Percentiles rank a stretch among this genome's conserved stretches.
Conservation (phyloP, 1,140 invertebrate genomes). For the Philaenus spumarius region DNA sequence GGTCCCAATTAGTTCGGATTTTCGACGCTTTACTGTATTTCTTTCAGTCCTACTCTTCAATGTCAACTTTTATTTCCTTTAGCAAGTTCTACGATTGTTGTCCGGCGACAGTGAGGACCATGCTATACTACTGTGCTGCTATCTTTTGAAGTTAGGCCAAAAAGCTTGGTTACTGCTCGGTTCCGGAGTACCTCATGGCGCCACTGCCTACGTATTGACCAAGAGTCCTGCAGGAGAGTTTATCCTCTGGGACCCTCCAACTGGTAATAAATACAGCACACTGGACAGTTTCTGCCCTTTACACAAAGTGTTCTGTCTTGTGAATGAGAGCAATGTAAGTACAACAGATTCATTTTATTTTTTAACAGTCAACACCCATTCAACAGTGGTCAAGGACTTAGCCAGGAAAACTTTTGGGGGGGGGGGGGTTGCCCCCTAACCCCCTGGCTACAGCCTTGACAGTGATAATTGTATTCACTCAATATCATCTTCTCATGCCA, state of each 20-base stretch:
- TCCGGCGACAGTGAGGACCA: constrained; percentile 75
- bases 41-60: no score
- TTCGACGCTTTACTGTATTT: no score
- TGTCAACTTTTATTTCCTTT: constrained; percentile 30
- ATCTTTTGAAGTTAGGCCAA: constrained; percentile 61
- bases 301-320: constrained; percentile 59
- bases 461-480: no score
- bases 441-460: no score
- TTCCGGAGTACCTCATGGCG: constrained; percentile 61
- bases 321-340: constrained; percentile 55
- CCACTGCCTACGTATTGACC: constrained; percentile 63
- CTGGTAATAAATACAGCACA: constrained; percentile 57
- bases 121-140: constrained; percentile 73
- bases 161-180: constrained; percentile 68
- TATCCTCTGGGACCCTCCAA: constrained; percentile 62
- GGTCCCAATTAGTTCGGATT: no score
- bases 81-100: constrained; percentile 71
- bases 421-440: no score
- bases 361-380: no score
- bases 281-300: constrained; percentile 67
- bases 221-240: constrained; percentile 42
- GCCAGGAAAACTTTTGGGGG: no score
- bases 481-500: no score
- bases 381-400: no score
- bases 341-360: no score